phyloP scores from a whole-genome alignment of 2,888 invertebrate genomes.

The Conomelus anceps region DNA sequence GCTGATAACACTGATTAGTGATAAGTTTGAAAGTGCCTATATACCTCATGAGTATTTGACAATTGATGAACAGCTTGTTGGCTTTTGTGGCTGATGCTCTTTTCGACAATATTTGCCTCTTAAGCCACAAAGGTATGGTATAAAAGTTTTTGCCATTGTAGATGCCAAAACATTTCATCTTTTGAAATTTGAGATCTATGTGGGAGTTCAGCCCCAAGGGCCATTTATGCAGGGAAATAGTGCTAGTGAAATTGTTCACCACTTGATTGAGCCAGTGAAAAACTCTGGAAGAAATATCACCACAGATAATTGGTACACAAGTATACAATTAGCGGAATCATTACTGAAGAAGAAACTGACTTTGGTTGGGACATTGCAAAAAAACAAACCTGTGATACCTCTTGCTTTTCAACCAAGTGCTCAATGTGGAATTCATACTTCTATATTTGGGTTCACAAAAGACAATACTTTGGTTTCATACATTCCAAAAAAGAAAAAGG shows the following conservation, averaged over 20 bases:
- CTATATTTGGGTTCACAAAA: not conserved
- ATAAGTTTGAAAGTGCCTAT: not conserved
- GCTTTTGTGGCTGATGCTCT: not conserved
- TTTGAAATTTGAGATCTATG: too few species aligned
- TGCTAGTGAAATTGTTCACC: too few species aligned
- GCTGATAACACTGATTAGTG: not conserved
- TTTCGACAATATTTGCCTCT: not conserved
- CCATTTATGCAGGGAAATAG: too few species aligned
- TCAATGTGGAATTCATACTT: not conserved
- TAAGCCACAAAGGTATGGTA: too few species aligned
- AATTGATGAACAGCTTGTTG: not conserved
- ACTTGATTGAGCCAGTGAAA: not conserved
- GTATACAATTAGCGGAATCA: not conserved
- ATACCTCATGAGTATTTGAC: not conserved
- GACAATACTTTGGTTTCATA: constrained; percentile 3
- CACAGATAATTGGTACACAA: not conserved
- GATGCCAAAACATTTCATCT: too few species aligned
- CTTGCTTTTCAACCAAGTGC: not conserved
- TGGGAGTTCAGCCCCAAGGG: too few species aligned
- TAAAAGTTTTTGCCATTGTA: too few species aligned
- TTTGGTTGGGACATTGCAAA: not conserved
- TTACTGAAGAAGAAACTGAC: not conserved
- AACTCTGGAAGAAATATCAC: not conserved
- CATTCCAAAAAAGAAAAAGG: not conserved
- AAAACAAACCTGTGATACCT: not conserved